Percentiles rank a stretch among this genome's conserved stretches.
These are phyloP conservation scores for Candidula unifasciata DNA, from an alignment of 2,888 invertebrate species.

Conservation along the genomic window DNA sequence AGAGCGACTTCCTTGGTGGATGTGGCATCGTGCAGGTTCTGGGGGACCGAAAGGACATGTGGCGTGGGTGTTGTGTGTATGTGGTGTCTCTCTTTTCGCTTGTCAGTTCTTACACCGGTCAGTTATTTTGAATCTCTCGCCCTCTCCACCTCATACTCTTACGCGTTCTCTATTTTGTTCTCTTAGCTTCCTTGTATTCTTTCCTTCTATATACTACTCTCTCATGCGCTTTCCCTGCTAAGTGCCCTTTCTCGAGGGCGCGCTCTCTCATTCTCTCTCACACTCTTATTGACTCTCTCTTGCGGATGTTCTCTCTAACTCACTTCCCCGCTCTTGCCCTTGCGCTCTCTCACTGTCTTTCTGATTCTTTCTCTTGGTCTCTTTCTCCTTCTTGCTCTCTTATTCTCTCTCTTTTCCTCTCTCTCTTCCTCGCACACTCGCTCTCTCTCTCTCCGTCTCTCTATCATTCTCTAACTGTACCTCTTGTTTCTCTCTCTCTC, in stretches of 20 bases:
- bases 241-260: too few species aligned
- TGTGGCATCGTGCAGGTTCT: background rate
- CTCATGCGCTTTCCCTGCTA: too few species aligned
- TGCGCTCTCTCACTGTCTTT: background rate
- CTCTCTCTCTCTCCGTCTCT: background rate
- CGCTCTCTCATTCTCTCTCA: too few species aligned
- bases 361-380: conserved; percentile 7
- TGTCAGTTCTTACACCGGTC: too few species aligned
- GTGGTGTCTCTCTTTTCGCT: background rate
- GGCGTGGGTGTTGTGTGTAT: conserved; percentile 13
- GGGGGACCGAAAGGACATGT: background rate
- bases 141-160: background rate
- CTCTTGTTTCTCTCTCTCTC: background rate
- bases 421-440: background rate
- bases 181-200: too few species aligned
- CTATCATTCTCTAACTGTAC: background rate
- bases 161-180: background rate
- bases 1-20: conserved; percentile 23
- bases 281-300: too few species aligned
- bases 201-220: too few species aligned
- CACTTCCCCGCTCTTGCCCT: background rate
- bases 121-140: too few species aligned
- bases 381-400: background rate
- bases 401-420: background rate
- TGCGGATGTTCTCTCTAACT: too few species aligned